A percentile compares a stretch with the other conserved stretches of the same genome.
Conservation (phyloP, 2,797 vertebrate species). For the Luscinia megarhynchos region DNA sequence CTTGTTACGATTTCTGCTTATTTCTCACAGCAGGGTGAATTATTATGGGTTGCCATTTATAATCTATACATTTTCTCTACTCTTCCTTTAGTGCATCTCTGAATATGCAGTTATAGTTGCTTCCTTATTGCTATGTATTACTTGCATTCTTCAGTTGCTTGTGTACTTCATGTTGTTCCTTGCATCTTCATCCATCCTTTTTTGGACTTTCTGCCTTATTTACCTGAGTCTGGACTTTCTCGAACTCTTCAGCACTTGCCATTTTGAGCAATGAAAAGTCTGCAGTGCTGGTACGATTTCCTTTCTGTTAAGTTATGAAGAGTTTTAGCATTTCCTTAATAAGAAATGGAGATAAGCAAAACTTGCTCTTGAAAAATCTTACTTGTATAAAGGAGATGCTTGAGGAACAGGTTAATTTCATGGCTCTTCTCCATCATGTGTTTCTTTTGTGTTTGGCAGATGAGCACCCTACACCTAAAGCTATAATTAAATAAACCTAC, state of each 20-base stretch:
- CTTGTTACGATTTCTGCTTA: conserved; percentile 3
- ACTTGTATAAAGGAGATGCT: neutral
- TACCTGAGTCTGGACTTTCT: neutral
- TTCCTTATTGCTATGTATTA: neutral
- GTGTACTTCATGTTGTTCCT: neutral
- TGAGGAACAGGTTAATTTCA: neutral
- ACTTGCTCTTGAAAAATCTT: neutral
- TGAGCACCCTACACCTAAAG: neutral
- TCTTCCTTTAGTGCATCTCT: neutral
- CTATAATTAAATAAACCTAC: neutral
- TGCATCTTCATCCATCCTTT: neutral
- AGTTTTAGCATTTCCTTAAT: neutral
- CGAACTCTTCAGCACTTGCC: neutral
- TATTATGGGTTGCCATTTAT: neutral
- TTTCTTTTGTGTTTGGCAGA: neutral
- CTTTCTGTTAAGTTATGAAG: neutral
- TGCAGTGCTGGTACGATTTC: neutral
- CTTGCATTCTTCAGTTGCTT: neutral
- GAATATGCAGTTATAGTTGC: neutral
- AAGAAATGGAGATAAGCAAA: neutral
- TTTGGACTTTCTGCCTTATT: neutral
- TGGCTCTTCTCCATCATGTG: neutral
- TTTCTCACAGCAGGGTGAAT: neutral
- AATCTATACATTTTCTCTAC: neutral
- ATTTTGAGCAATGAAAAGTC: neutral